phyloP scores from a whole-genome alignment of 2,888 invertebrate species.

The Metopia argyrocephala region DNA sequence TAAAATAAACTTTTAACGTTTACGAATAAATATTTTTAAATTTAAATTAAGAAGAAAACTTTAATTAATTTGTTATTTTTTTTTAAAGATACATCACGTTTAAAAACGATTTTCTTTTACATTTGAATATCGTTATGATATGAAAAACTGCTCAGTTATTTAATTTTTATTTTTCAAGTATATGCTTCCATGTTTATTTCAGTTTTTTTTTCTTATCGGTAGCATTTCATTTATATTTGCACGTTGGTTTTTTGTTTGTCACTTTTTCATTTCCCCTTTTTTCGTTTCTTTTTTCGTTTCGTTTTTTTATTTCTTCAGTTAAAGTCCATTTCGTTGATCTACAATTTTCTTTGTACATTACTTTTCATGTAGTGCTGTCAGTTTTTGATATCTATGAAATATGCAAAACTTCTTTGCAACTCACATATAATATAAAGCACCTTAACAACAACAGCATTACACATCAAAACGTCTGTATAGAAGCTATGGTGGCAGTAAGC shows the following conservation, averaged over 20 bases:
- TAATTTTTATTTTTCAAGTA: background rate
- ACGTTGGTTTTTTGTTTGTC: conserved; percentile 13
- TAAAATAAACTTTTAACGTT: too few species aligned
- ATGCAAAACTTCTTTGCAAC: conserved; percentile 33
- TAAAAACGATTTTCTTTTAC: background rate
- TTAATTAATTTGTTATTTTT: too few species aligned
- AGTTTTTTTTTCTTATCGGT: background rate
- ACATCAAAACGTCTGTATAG: too few species aligned
- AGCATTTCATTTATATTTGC: conserved; percentile 12
- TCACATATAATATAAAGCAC: conserved; percentile 15
- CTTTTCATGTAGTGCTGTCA: conserved; percentile 36
- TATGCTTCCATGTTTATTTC: background rate
- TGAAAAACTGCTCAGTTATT: background rate
- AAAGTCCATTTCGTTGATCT: conserved; percentile 7
- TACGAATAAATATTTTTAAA: too few species aligned
- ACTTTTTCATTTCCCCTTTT: background rate
- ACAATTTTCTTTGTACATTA: conserved; percentile 8
- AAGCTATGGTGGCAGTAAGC: background rate
- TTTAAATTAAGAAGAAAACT: too few species aligned
- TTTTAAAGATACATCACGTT: background rate
- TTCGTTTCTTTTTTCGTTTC: background rate
- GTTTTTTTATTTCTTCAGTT: conserved; percentile 7
- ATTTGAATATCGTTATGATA: background rate
- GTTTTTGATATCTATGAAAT: conserved; percentile 35
- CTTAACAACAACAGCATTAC: conserved; percentile 2